phyloP scores from a whole-genome alignment of 2,113 vertebrate species.

The Pterocles gutturalis region DNA sequence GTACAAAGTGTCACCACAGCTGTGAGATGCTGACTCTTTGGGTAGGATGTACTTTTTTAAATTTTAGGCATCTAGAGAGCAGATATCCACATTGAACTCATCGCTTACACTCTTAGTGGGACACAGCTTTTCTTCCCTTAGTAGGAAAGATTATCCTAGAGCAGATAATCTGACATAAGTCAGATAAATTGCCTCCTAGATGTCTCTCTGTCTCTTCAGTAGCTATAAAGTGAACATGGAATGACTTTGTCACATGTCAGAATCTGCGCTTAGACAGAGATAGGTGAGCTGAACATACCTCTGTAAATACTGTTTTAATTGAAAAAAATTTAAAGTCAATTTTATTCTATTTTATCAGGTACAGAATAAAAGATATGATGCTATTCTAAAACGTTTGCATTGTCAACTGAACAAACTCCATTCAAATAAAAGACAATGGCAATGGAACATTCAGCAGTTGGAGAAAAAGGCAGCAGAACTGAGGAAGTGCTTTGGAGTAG shows the following conservation, averaged over 20 bases:
- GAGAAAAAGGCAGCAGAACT: slow-evolving; percentile 74
- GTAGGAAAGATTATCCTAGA: not conserved
- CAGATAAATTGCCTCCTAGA: not conserved
- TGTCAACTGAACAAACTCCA: slow-evolving; percentile 80
- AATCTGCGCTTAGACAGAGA: not conserved
- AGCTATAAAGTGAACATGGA: not conserved
- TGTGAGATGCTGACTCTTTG: not conserved
- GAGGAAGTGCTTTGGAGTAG: slow-evolving; percentile 48
- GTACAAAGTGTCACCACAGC: not conserved
- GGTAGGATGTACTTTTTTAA: not conserved
- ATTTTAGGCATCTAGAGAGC: not conserved
- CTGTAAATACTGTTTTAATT: not conserved
- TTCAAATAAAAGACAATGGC: slow-evolving; percentile 73
- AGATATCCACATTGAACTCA: not conserved
- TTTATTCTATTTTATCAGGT: slow-evolving; percentile 67
- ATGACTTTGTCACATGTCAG: not conserved
- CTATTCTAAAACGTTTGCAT: slow-evolving; percentile 80
- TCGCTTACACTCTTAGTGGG: not conserved
- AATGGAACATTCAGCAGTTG: slow-evolving; percentile 76
- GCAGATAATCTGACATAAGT: not conserved
- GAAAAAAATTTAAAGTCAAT: not conserved
- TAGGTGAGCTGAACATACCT: not conserved
- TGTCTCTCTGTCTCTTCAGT: not conserved
- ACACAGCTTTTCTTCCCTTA: not conserved
- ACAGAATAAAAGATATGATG: slow-evolving; percentile 80